phyloP scores from a whole-genome alignment of 1,140 invertebrate species.

The Cyphomyrmex costatus region DNA sequence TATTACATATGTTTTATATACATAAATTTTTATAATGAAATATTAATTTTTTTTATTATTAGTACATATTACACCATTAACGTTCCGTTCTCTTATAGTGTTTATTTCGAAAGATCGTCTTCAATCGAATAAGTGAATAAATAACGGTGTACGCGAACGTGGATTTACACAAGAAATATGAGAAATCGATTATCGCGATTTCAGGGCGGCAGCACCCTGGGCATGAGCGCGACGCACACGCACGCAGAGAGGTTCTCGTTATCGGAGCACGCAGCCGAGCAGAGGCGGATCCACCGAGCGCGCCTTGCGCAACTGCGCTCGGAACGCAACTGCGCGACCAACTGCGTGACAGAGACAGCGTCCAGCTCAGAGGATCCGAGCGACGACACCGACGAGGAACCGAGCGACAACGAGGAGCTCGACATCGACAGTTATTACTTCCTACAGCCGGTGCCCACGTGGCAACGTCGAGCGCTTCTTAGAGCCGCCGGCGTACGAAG shows the following conservation, averaged over 20 bases:
- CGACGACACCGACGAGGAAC: slow-evolving; percentile 94
- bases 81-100: not conserved
- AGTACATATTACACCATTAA: not conserved
- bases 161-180: not conserved
- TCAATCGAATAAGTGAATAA: not conserved
- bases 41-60: too few relatives aligned
- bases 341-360: slow-evolving; percentile 82
- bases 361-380: slow-evolving; percentile 88
- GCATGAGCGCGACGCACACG: slow-evolving; percentile 96
- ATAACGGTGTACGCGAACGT: not conserved
- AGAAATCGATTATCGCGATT: slow-evolving; percentile 76
- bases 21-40: too few relatives aligned
- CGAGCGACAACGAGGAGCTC: slow-evolving; percentile 94
- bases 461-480: slow-evolving; percentile 95
- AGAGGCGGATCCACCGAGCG: slow-evolving; percentile 94
- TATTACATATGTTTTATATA: not conserved
- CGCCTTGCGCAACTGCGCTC: slow-evolving; percentile 92
- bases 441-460: slow-evolving; percentile 96
- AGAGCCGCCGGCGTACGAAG: slow-evolving; percentile 96
- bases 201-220: slow-evolving; percentile 96
- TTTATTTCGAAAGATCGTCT: not conserved
- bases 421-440: slow-evolving; percentile 98
- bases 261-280: slow-evolving; percentile 94
- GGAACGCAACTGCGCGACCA: slow-evolving; percentile 86
- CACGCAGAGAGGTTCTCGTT: slow-evolving; percentile 93